Conservation (phyloP, 2,113 vertebrate species). For the Thunnus maccoyii region DNA sequence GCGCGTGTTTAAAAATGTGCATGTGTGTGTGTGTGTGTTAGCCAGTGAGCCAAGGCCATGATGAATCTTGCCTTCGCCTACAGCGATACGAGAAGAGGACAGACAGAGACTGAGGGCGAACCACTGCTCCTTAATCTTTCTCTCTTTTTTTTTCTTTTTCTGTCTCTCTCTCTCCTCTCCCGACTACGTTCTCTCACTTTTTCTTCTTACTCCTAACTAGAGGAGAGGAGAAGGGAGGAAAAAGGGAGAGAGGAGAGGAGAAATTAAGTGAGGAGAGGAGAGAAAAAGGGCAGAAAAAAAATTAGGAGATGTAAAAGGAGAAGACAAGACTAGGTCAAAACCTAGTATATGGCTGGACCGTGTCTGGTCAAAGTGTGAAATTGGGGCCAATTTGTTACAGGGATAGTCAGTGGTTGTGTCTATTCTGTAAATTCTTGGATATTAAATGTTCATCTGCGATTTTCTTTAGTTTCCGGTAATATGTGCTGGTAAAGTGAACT, state of each 20-base stretch:
- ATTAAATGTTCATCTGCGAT: too few relatives aligned
- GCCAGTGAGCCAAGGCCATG: constrained; percentile 47
- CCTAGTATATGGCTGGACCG: too few relatives aligned
- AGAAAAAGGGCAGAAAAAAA: neutral
- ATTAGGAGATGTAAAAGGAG: neutral
- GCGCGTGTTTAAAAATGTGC: neutral
- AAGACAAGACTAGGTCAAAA: too few relatives aligned
- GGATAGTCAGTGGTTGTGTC: too few relatives aligned
- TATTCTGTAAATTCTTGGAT: too few relatives aligned
- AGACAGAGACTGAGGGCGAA: constrained; percentile 49
- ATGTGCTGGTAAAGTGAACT: too few relatives aligned
- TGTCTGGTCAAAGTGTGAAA: too few relatives aligned
- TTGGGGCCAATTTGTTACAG: too few relatives aligned
- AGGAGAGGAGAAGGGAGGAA: neutral
- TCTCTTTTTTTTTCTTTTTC: neutral
- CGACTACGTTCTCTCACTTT: neutral
- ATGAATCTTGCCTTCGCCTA: constrained; percentile 58
- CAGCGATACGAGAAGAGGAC: constrained; percentile 52
- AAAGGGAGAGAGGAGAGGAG: too few relatives aligned
- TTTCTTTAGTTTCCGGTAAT: too few relatives aligned
- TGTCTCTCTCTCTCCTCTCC: neutral
- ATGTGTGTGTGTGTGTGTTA: neutral
- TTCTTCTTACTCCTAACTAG: neutral
- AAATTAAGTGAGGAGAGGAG: too few relatives aligned
- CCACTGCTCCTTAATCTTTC: constrained; percentile 47